A percentile compares a stretch with the other conserved stretches of the same genome.
These are phyloP conservation scores for Ataeniobius toweri DNA, from an alignment of 2,797 vertebrate species.

Conservation along the genomic window DNA sequence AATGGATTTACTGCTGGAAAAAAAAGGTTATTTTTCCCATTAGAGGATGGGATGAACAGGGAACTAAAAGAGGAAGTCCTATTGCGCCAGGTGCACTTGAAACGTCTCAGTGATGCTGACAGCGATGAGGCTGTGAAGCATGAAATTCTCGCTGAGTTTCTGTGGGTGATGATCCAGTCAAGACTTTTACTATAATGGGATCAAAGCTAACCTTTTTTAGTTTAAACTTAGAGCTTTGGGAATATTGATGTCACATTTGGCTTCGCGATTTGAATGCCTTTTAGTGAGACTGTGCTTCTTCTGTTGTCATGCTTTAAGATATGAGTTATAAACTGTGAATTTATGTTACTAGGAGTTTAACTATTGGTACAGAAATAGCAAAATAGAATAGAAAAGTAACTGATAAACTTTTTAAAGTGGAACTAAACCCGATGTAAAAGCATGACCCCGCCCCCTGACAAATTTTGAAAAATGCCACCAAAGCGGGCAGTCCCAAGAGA, in stretches of 20 bases:
- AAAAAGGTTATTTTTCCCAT: constrained; percentile 23
- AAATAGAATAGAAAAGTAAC: not conserved
- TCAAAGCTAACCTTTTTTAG: not conserved
- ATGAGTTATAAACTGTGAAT: not conserved
- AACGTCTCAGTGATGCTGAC: constrained; percentile 34
- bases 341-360: not conserved
- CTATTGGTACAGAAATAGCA: not conserved
- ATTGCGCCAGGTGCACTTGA: constrained; percentile 50
- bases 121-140: not conserved
- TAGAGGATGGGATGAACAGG: constrained; percentile 20
- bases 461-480: too few species aligned
- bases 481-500: too few species aligned
- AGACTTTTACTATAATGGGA: not conserved
- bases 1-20: constrained; percentile 27
- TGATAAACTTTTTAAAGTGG: not conserved
- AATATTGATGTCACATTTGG: not conserved
- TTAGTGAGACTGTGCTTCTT: not conserved
- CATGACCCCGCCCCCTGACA: too few species aligned
- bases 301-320: not conserved
- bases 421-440: too few species aligned
- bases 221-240: not conserved
- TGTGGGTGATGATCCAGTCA: not conserved
- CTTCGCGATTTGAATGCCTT: too few species aligned
- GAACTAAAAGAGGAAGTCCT: constrained; percentile 43
- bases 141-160: not conserved